These are phyloP conservation scores for Cheiracanthium punctorium DNA, from an alignment of 2,888 invertebrate genomes.

Conservation along the genomic window DNA sequence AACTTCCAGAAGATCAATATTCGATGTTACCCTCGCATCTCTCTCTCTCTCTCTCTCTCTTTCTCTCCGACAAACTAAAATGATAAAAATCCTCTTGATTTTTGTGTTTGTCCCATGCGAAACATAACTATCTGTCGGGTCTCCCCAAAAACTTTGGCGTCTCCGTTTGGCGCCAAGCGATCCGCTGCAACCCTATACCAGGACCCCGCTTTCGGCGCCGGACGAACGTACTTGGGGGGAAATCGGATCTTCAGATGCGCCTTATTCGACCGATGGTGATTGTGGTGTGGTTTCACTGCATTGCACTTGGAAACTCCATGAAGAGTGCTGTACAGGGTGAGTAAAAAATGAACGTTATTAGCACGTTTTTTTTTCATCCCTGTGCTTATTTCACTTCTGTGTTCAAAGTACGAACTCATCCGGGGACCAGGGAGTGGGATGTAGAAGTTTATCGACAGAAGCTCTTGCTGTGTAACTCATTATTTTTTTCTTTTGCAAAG, in stretches of 20 bases:
- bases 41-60: not conserved
- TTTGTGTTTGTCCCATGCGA: not conserved
- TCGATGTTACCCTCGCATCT: not conserved
- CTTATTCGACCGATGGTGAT: not conserved
- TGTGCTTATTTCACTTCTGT: too few species aligned
- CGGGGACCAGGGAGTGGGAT: too few species aligned
- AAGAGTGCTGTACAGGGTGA: not conserved
- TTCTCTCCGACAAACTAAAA: not conserved
- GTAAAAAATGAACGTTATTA: too few species aligned
- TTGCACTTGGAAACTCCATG: not conserved
- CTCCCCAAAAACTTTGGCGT: not conserved
- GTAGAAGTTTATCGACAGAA: too few species aligned
- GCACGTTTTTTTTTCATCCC: too few species aligned
- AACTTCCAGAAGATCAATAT: not conserved
- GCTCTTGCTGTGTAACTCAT: too few species aligned
- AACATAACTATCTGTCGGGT: conserved; percentile 10
- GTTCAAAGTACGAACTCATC: too few species aligned
- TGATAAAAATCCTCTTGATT: not conserved
- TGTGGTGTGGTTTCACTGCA: conserved; percentile 1
- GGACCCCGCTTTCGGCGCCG: not conserved
- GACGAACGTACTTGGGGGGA: conserved; percentile 13
- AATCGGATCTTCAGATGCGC: not conserved
- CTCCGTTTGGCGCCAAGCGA: not conserved
- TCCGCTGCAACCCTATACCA: not conserved
- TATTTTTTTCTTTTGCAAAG: too few species aligned